A percentile compares a stretch with the other conserved stretches of the same genome.
Conservation (phyloP, 2,797 vertebrate species). For the Artibeus lituratus region DNA sequence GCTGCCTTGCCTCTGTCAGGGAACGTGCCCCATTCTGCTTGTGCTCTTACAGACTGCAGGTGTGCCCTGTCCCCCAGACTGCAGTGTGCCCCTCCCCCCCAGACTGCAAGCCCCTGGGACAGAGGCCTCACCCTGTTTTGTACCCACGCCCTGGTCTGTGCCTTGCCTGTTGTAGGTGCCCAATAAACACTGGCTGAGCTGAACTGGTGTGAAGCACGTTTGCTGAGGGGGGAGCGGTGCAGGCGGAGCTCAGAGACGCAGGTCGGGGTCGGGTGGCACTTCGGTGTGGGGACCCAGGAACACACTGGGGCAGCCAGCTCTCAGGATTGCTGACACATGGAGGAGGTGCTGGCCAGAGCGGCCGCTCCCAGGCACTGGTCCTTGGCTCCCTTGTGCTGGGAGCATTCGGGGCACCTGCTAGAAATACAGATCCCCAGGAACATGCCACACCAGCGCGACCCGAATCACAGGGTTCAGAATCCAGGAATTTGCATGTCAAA, state of each 20-base stretch:
- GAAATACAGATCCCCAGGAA: neutral
- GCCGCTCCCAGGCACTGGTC: neutral
- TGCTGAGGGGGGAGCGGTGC: neutral
- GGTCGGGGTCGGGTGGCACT: fast-evolving
- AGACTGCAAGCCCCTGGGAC: neutral
- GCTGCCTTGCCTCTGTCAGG: neutral
- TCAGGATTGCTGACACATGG: neutral
- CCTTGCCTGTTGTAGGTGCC: neutral
- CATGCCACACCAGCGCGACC: fast-evolving
- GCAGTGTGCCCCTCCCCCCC: neutral
- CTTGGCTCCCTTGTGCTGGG: neutral
- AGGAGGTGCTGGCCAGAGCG: fast-evolving
- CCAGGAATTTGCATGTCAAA: neutral
- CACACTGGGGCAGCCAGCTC: fast-evolving
- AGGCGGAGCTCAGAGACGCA: neutral
- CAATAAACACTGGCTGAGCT: constrained; percentile 60
- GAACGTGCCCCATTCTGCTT: neutral
- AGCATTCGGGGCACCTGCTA: neutral
- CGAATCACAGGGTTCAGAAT: neutral
- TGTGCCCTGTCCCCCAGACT: neutral
- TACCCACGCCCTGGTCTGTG: neutral
- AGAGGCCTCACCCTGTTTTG: neutral
- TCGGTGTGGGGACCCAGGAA: neutral
- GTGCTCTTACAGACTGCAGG: neutral
- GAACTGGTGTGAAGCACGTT: neutral